A percentile compares a stretch with the other conserved stretches of the same genome.
Conservation (phyloP, 2,888 invertebrate genomes). For the Cybosia mesomella region DNA sequence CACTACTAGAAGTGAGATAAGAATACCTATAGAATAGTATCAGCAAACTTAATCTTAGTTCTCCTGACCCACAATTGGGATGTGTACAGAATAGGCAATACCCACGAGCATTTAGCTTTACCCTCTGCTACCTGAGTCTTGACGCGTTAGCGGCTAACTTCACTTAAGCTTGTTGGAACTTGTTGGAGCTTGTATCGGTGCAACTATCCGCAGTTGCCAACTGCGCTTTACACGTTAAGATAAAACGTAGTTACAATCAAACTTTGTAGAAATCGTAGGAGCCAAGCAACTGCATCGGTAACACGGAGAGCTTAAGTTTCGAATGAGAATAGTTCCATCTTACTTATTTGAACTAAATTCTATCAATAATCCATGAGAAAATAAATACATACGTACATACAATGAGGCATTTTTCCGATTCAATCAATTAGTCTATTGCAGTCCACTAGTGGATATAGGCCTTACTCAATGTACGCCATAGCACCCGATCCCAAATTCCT, state of each 20-base stretch:
- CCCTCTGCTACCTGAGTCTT: conserved; percentile 16
- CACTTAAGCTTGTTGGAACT: conserved; percentile 39
- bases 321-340: conserved; percentile 17
- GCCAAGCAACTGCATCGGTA: conserved; percentile 16
- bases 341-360: background rate
- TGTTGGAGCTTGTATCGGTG: conserved; percentile 35
- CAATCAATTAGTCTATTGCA: too few relatives aligned
- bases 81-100: background rate
- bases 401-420: too few relatives aligned
- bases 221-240: conserved; percentile 30
- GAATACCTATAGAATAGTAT: too few relatives aligned
- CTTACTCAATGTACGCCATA: too few relatives aligned
- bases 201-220: conserved; percentile 27
- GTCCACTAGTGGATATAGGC: too few relatives aligned
- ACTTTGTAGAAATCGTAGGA: conserved; percentile 13
- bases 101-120: background rate
- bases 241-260: conserved; percentile 39
- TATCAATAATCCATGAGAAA: background rate
- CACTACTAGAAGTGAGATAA: too few relatives aligned
- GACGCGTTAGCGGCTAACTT: conserved; percentile 40
- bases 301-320: conserved; percentile 17
- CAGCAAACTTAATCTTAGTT: too few relatives aligned
- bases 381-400: too few relatives aligned
- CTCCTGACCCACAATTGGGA: background rate
- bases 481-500: too few relatives aligned